phyloP scores from a whole-genome alignment of 2,797 vertebrate species.

The Acipenser transmontanus region DNA sequence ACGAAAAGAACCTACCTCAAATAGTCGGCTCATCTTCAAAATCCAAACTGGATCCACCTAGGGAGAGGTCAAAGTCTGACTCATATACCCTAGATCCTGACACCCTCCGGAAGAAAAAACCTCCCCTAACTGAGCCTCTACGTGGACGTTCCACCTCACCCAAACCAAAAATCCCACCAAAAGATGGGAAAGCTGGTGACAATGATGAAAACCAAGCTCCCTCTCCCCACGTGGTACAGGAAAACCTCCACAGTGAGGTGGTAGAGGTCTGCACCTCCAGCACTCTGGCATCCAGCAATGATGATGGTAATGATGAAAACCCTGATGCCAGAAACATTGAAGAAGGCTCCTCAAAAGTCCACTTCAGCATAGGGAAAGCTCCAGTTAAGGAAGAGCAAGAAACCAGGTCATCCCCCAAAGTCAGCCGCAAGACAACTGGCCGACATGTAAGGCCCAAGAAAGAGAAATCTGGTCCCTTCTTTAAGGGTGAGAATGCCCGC shows the following conservation, averaged over 20 bases:
- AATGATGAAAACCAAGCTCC: conserved; percentile 82
- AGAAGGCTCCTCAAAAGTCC: conserved; percentile 84
- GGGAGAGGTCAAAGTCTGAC: conserved; percentile 95
- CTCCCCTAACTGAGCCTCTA: conserved; percentile 85
- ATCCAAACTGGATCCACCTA: conserved; percentile 84
- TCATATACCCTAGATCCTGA: conserved; percentile 96
- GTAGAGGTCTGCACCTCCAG: conserved; percentile 93
- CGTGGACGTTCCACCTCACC: conserved; percentile 92
- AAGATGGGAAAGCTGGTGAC: conserved; percentile 66
- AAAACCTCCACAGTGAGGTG: conserved; percentile 95
- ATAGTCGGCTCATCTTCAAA: conserved; percentile 81
- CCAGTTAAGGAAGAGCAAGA: conserved; percentile 90
- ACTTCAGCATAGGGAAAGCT: conserved; percentile 97
- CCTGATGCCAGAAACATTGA: conserved; percentile 68
- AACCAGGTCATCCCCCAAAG: conserved; percentile 90
- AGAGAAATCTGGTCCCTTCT: conserved; percentile 87
- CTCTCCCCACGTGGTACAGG: conserved; percentile 93
- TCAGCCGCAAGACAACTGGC: conserved; percentile 84
- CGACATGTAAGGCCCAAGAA: conserved; percentile 91
- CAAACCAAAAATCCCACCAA: conserved; percentile 80
- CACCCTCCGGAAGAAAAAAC: conserved; percentile 90
- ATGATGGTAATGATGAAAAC: conserved; percentile 79
- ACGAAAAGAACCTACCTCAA: conserved; percentile 82
- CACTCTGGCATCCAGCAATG: conserved; percentile 76
- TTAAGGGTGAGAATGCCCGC: conserved; percentile 79